These are phyloP conservation scores for Parapristionchus giblindavisi DNA, from an alignment of 2,888 invertebrate species.

Conservation along the genomic window DNA sequence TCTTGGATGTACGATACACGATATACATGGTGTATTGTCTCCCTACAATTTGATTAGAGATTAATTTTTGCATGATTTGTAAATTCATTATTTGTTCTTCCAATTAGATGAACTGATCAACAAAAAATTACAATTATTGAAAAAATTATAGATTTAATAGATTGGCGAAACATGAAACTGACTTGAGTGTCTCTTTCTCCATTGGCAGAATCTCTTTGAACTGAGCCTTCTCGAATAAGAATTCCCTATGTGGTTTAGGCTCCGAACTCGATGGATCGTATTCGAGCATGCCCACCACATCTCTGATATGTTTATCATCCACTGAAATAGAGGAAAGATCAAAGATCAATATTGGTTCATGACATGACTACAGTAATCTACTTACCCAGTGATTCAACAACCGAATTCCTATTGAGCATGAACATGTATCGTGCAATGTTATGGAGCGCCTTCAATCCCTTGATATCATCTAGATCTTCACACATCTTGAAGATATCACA, in stretches of 20 bases:
- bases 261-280: slow-evolving; percentile 83
- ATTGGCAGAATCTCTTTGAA: slow-evolving; percentile 83
- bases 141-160: neutral
- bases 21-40: slow-evolving; percentile 99
- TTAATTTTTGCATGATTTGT: neutral
- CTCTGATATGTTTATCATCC: slow-evolving; percentile 71
- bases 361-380: neutral
- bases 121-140: neutral
- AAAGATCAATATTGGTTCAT: neutral
- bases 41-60: slow-evolving; percentile 68
- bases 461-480: slow-evolving; percentile 93
- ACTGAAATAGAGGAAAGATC: slow-evolving; percentile 24
- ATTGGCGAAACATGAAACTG: neutral
- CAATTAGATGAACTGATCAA: neutral
- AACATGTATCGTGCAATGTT: slow-evolving; percentile 98
- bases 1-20: slow-evolving; percentile 97
- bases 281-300: slow-evolving; percentile 96
- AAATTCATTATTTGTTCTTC: neutral
- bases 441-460: slow-evolving; percentile 75
- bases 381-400: slow-evolving; percentile 78
- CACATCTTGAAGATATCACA: slow-evolving; percentile 94
- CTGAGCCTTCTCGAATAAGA: slow-evolving; percentile 87
- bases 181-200: slow-evolving; percentile 87
- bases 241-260: slow-evolving; percentile 85
- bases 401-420: slow-evolving; percentile 91